phyloP scores from a whole-genome alignment of 1,140 invertebrate species.

The Odontomachus brunneus region DNA sequence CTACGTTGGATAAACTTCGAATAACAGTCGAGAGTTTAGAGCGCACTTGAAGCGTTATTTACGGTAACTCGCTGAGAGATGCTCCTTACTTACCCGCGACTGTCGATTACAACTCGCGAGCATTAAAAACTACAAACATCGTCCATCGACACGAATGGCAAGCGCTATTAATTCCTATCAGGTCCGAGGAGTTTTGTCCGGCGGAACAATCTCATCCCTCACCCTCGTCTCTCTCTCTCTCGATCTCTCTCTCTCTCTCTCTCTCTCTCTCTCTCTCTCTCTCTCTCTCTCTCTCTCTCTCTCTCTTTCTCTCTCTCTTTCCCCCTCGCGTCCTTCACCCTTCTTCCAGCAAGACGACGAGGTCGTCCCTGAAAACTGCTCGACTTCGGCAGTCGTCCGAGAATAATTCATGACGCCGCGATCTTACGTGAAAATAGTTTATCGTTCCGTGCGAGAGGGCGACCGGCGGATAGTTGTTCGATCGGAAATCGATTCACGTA shows the following conservation, averaged over 20 bases:
- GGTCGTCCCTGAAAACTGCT: constrained; percentile 66
- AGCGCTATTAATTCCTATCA: constrained; percentile 40
- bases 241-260: too few relatives aligned
- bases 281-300: too few relatives aligned
- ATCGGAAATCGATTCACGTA: constrained; percentile 79
- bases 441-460: constrained; percentile 56
- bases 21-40: too few relatives aligned
- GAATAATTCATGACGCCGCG: constrained; percentile 81
- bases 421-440: constrained; percentile 79
- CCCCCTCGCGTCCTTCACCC: constrained; percentile 3
- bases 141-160: constrained; percentile 16
- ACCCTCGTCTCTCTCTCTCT: neutral
- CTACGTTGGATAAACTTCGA: too few relatives aligned
- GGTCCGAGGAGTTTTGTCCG: constrained; percentile 20
- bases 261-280: too few relatives aligned
- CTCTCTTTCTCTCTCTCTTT: neutral
- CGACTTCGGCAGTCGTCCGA: constrained; percentile 61
- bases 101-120: neutral
- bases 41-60: too few relatives aligned
- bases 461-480: constrained; percentile 32
- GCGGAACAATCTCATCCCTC: constrained; percentile 38
- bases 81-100: neutral
- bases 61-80: too few relatives aligned
- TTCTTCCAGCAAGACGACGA: constrained; percentile 70
- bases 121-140: constrained; percentile 7